phyloP scores from a whole-genome alignment of 2,113 vertebrate genomes.

The Microtus richardsoni region DNA sequence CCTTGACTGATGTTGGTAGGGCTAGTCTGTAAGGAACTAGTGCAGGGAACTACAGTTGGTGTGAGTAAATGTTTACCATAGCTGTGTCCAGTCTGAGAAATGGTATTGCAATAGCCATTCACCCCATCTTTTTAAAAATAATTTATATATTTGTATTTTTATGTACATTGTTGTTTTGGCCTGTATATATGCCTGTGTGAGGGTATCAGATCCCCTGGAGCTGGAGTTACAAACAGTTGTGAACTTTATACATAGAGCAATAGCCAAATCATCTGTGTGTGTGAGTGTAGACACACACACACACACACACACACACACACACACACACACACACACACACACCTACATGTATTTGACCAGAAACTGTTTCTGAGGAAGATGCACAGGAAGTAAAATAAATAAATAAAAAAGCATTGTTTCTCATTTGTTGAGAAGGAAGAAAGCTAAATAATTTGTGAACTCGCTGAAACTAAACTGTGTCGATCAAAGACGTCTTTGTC shows the following conservation, averaged over 20 bases:
- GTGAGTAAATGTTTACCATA: background rate
- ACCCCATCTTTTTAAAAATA: background rate
- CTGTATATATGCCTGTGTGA: background rate
- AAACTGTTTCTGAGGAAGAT: background rate
- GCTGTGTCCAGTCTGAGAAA: too few relatives aligned
- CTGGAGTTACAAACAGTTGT: background rate
- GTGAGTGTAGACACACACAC: background rate
- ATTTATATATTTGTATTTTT: background rate
- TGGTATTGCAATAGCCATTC: background rate
- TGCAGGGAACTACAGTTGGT: too few relatives aligned
- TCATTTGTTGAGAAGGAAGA: constrained; percentile 2
- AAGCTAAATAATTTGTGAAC: background rate
- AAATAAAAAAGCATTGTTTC: background rate
- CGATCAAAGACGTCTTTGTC: background rate
- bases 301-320: background rate
- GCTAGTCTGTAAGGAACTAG: background rate
- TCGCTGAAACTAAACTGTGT: background rate
- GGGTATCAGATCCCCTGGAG: background rate
- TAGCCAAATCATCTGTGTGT: background rate
- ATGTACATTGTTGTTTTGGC: background rate
- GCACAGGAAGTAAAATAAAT: background rate
- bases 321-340: background rate
- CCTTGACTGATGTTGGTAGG: background rate
- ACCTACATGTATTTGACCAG: background rate
- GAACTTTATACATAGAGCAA: background rate